These are phyloP conservation scores for Steatornis caripensis DNA, from an alignment of 2,113 vertebrate species.

Conservation along the genomic window DNA sequence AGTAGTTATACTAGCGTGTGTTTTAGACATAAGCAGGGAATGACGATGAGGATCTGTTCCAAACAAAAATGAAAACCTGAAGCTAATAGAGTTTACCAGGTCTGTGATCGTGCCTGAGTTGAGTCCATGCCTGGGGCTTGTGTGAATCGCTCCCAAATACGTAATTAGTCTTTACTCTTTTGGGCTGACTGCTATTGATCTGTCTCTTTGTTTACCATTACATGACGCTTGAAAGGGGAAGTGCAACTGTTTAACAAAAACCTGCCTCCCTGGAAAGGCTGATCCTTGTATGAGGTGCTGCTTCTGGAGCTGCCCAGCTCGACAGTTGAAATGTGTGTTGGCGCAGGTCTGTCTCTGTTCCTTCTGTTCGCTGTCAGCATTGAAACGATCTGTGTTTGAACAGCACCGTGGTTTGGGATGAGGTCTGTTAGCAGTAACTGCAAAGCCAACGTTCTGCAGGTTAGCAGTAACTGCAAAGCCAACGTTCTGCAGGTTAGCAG, in stretches of 20 bases:
- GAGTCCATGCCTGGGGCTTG: neutral
- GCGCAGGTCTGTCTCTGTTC: neutral
- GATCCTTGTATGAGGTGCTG: neutral
- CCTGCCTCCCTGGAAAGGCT: neutral
- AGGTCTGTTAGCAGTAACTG: neutral
- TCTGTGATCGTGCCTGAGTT: neutral
- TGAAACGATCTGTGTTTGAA: neutral
- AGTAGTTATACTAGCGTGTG: neutral
- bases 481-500: accelerated
- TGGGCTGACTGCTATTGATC: neutral
- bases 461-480: neutral
- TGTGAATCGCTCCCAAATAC: neutral
- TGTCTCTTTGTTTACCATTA: neutral
- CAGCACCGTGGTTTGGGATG: neutral
- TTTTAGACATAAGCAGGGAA: neutral
- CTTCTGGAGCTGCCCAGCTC: neutral
- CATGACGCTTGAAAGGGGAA: neutral
- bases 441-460: too few species aligned
- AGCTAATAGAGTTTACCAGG: neutral
- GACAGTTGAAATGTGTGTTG: neutral
- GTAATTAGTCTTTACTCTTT: neutral
- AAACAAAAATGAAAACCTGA: neutral
- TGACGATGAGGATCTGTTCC: neutral
- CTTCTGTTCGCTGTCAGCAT: neutral
- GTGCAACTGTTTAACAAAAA: neutral